Evolutionary conservation across 2,888 invertebrate species (phyloP), one percentile per base, ranked within the genome.

Genomic region (Tethea ocularis): DNA sequence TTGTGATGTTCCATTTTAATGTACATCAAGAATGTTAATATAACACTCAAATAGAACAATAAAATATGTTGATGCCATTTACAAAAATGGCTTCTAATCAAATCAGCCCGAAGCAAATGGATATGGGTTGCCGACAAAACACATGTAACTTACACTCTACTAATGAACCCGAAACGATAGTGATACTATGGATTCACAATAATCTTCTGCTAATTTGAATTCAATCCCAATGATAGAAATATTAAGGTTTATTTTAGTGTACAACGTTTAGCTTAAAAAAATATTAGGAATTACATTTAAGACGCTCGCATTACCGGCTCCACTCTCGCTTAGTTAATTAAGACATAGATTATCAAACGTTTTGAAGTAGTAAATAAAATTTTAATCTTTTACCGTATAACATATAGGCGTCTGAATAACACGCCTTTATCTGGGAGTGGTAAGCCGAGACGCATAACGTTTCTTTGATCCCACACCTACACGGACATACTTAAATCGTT

Each of bases 311-410:
- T 85, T 84, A 82, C 80, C 66, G 69, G 82, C 74, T 69, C 75
- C 80, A 79, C 86, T 84, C 88, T 86, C 88, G 89, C 88, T 89
- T 83, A 83, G 91, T 92, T 93, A 93, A 93, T 93, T 92, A 93
- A 93, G 93, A 93, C 92, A 90, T 91, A 90, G 88, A 91, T 92
- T 92, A 93, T 91, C 90, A 86, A 91, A 88, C 89, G 89, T 87
- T 90, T 90, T 87, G 80, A 86, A 84, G 92, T 83, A 89, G 91
- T 92, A 92, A 93, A 93, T 91, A 92, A 91, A 93, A 83, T 86
- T 33, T 82, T 91, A 91, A 93, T 92, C 92, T 91, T 80, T 83
- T 79, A 82, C 83, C 74, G 81, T 86, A 84, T 82, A 82, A 83
- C 77, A 86, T 80, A 89, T 80, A 89, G 90, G 90, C 91, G 91